Conservation (phyloP, 2,113 vertebrate species). For the Apistogramma diplotaenia region DNA sequence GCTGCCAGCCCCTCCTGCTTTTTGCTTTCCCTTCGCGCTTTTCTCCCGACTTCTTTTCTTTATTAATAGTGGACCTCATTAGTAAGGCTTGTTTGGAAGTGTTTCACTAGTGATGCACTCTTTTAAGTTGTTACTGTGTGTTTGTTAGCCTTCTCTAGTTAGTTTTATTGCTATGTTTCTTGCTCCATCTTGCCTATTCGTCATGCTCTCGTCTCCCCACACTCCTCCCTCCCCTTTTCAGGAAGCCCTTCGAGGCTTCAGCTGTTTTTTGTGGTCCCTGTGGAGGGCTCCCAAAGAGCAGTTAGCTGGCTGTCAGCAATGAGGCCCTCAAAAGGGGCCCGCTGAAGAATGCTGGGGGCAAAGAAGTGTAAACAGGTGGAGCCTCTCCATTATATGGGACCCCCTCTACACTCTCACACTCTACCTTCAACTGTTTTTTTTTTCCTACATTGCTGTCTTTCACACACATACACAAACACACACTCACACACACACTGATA, state of each 20-base stretch:
- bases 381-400: slow-evolving; percentile 78
- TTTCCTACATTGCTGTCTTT: slow-evolving; percentile 6
- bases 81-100: slow-evolving; percentile 79
- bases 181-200: slow-evolving; percentile 49
- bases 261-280: slow-evolving; percentile 64
- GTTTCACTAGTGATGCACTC: slow-evolving; percentile 84
- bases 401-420: slow-evolving; percentile 43
- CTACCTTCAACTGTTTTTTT: slow-evolving; percentile 42
- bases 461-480: not conserved
- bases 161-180: slow-evolving; percentile 63
- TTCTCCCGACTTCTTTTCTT: slow-evolving; percentile 34
- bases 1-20: slow-evolving; percentile 38
- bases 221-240: slow-evolving; percentile 61
- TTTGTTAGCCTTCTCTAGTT: slow-evolving; percentile 55
- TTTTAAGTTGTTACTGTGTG: slow-evolving; percentile 54
- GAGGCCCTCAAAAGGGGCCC: slow-evolving; percentile 82
- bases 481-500: slow-evolving; percentile 10
- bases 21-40: slow-evolving; percentile 24
- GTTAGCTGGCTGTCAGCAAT: slow-evolving; percentile 74
- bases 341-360: slow-evolving; percentile 81
- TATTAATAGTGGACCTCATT: slow-evolving; percentile 83
- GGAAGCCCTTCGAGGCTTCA: slow-evolving; percentile 48
- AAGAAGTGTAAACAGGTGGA: slow-evolving; percentile 92
- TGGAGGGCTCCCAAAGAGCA: slow-evolving; percentile 76
- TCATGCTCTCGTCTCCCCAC: slow-evolving; percentile 35